Base-by-base conservation (phyloP, 2,888 invertebrate species). In the Rotaria sp. region DNA sequence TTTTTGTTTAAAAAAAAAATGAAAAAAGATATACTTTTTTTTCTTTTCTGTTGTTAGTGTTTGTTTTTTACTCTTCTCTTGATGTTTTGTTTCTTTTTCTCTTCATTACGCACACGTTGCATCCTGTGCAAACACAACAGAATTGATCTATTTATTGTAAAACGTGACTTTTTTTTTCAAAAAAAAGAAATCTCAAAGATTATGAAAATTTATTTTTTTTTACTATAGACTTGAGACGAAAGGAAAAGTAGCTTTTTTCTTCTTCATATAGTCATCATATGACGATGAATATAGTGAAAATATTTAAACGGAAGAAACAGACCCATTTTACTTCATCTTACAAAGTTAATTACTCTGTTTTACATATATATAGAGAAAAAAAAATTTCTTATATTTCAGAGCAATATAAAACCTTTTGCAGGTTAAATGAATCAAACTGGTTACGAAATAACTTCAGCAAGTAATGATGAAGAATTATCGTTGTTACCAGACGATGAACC, bases 141-240 rank as follows among this genome's bases (percentile, higher is more conserved):
- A 67, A 67, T 67, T 38, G 67, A 67, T 67, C 35, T 67, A 67
- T 67, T 67, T 67, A 67, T 67, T 67, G 67, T 67, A 35, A 67
- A 30, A 38, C 67, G 21, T 67, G 67, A 67, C 35, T 35, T 67
- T 35, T 67, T 67, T 67, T 30, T 35, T 4, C 5, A 67, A 67
- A 67, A 67, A 67, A 67, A 67, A 67, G 35, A 67, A 67, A 67
- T 67, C 67, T 67, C 35, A 67, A 67, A 67, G 67, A 67, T 67
- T 67, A 67, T 35, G 30, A 67, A 67, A 35, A 35, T 35, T 30
- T 15, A 67, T 1, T 67, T 67, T 21, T 67, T 15, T 35, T 35
- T 67, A 18, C 8, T 30, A 50, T 15, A 18, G 15, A 18, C 18
- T 50, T 15, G 15, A 13, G 3, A 59, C 2, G 5, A 55, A 26